Evolutionary conservation across 2,797 vertebrate genomes (phyloP).

Genomic region (Darevskia mixta): DNA sequence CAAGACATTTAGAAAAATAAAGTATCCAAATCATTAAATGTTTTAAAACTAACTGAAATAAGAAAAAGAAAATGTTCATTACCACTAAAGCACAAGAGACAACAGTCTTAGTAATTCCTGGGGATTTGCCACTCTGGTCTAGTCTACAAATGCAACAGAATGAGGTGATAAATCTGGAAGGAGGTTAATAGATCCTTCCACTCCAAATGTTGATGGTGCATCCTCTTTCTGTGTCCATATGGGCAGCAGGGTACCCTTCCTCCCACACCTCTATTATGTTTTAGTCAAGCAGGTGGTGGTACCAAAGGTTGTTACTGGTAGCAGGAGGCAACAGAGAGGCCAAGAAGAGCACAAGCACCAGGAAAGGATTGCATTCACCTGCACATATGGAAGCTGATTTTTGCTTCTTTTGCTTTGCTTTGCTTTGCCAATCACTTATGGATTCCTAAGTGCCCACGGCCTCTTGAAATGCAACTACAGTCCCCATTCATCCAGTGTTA

Average conservation of each 20-base stretch:
- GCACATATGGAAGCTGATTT: no score
- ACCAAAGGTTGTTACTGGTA: not conserved
- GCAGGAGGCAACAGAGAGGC: no score
- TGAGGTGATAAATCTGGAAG: not conserved
- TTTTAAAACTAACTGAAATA: not conserved
- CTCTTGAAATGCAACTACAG: not conserved
- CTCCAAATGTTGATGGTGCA: not conserved
- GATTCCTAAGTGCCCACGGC: no score
- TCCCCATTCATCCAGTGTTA: not conserved
- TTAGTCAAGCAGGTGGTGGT: not conserved
- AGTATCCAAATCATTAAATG: not conserved
- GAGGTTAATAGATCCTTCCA: not conserved
- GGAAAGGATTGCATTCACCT: not conserved
- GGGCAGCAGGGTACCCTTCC: not conserved
- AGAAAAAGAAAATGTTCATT: no score
- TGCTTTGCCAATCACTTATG: no score
- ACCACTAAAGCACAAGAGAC: not conserved
- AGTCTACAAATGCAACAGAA: not conserved
- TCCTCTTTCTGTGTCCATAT: not conserved
- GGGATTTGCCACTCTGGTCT: not conserved
- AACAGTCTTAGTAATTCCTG: not conserved
- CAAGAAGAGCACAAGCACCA: not conserved
- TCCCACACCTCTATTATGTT: not conserved
- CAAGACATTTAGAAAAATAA: not conserved
- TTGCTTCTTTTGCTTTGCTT: no score